Conservation (phyloP, 2,797 vertebrate species). For the Liasis olivaceus region DNA sequence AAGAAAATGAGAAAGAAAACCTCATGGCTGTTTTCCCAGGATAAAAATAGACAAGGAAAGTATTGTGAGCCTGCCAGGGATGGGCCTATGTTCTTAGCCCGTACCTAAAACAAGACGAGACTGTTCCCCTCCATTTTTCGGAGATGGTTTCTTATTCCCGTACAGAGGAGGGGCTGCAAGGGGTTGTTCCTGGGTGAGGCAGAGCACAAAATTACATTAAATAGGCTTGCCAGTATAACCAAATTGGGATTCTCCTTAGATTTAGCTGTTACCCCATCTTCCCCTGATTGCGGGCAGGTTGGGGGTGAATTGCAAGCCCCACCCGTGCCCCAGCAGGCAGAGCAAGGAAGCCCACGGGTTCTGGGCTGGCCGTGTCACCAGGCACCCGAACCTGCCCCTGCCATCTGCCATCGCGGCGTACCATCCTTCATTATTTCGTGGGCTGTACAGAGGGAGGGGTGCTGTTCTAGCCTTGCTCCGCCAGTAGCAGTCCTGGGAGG, state of each 20-base stretch:
- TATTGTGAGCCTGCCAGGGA: too few species aligned
- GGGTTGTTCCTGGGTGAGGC: neutral
- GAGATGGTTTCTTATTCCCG: neutral
- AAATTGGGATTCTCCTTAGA: neutral
- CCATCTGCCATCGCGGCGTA: neutral
- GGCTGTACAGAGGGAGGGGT: neutral
- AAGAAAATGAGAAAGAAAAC: neutral
- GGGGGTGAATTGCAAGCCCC: neutral
- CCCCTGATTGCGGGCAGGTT: neutral
- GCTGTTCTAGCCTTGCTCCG: neutral
- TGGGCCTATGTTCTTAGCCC: neutral
- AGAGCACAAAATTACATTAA: neutral
- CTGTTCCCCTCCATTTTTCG: neutral
- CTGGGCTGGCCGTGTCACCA: neutral
- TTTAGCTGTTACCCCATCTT: neutral
- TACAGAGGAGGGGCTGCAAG: neutral
- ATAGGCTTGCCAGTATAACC: neutral
- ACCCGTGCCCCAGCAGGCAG: neutral
- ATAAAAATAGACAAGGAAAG: too few species aligned
- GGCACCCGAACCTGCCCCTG: neutral
- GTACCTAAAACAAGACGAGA: neutral
- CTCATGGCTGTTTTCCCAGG: neutral
- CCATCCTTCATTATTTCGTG: neutral
- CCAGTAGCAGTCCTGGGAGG: too few species aligned
- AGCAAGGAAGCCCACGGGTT: neutral